Base-by-base conservation (phyloP, 2,113 vertebrate genomes). In the Aplodontia rufa region DNA sequence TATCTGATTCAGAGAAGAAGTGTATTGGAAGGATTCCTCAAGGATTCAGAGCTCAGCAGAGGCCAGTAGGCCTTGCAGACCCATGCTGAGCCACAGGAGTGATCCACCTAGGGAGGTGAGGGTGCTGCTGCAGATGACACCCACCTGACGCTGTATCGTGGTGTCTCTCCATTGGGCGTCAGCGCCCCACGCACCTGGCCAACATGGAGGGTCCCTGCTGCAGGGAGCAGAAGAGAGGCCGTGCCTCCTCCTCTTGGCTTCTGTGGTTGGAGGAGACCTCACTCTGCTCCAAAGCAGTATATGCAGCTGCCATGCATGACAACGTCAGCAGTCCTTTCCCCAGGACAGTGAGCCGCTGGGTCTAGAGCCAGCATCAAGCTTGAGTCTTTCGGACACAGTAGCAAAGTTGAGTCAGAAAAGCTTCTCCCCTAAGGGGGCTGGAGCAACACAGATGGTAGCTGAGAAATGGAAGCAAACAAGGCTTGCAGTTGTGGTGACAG, bases 171-270 rank as follows among this genome's bases (percentile, higher is more conserved):
- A 49, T 12, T 0, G 0, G 69, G 55, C 40, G 22, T 11, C 8
- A 14, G n/a, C 11, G 3, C 60, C 6, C 2, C 0, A 37, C 26
- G 11, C n/a, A 16, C 11, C 9, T 1, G 28, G 42, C 6, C 5
- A 42, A 45, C 20, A 60, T 30, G 37, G 6, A 7, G 20, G 53
- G 32, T 17, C 47, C 40, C 58, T n/a, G 8, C 32, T 37, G 3
- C 47, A 45, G 66, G 37, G 6, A 91, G 24, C 5, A 51, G 53
- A 49, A 45, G 24, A 78, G 20, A 3, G 17, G 35, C 6, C 13
- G 32, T 3, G 0, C 28, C 51, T 24, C 35, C 16, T 12, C 30
- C 51, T 75, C 40, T 17, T 42, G 71, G 68, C 22, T 87, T 68
- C 62, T 32, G 4, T 35, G 47, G 2, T n/a, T 8, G 81, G 37